A percentile compares a stretch with the other conserved stretches of the same genome.
Conservation (phyloP, 2,113 vertebrate species). For the Alligator sinensis region DNA sequence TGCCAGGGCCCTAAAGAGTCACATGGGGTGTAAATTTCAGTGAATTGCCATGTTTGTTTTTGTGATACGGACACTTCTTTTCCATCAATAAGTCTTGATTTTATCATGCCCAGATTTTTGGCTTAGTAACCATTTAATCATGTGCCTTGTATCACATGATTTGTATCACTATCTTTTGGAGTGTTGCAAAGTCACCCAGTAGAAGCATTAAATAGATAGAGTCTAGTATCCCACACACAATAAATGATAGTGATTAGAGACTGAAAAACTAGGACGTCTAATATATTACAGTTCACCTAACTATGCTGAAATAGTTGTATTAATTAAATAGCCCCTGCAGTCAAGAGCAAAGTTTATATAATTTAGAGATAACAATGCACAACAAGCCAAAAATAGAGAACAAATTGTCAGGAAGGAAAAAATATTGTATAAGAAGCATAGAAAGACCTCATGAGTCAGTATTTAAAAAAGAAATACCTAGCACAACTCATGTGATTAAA, state of each 20-base stretch:
- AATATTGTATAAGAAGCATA: background rate
- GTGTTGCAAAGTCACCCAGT: background rate
- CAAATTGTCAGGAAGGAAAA: constrained; percentile 28
- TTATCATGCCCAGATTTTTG: background rate
- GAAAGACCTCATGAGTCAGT: background rate
- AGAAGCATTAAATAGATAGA: background rate
- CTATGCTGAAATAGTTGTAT: background rate
- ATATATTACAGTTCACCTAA: background rate
- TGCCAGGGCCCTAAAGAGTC: background rate
- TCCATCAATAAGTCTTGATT: background rate
- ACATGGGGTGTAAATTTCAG: background rate
- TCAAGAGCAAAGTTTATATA: background rate
- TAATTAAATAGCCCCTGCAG: background rate
- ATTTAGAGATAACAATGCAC: background rate
- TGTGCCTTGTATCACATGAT: background rate
- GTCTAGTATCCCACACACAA: background rate
- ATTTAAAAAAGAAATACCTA: background rate
- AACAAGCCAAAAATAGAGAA: constrained; percentile 47
- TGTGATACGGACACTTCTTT: background rate
- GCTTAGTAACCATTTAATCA: background rate
- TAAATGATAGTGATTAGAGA: background rate
- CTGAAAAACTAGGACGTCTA: background rate
- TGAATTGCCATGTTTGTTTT: background rate
- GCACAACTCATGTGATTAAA: background rate
- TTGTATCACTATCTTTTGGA: background rate